These are phyloP conservation scores for Pyrrhopygopsis socrates DNA, from an alignment of 2,888 invertebrate genomes.

Conservation along the genomic window DNA sequence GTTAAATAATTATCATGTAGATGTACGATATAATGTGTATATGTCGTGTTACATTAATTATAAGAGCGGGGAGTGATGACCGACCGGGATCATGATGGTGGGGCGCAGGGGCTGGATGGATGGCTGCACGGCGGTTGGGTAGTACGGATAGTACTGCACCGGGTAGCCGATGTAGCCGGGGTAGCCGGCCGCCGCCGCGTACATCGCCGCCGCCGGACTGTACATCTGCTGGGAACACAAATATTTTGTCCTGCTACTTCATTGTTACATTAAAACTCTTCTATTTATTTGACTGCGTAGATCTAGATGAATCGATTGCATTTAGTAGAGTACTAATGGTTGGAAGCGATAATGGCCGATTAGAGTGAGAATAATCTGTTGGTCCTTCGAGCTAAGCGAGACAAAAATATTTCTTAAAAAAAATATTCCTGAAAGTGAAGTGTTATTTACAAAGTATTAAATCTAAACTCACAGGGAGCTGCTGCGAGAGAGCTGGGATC, in stretches of 20 bases:
- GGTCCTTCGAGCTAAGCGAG: not conserved
- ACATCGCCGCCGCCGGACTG: slow-evolving; percentile 97
- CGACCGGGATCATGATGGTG: slow-evolving; percentile 98
- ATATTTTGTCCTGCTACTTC: no score
- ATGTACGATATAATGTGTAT: no score
- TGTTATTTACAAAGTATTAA: no score
- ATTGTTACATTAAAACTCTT: no score
- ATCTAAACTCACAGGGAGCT: slow-evolving; percentile 93
- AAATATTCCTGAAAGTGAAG: not conserved
- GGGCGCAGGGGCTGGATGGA: slow-evolving; percentile 95
- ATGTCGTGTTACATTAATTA: no score
- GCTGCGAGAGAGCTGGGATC: slow-evolving; percentile 92
- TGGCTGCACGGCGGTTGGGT: slow-evolving; percentile 35
- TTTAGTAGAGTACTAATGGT: no score
- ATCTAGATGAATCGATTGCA: no score
- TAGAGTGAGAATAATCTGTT: no score
- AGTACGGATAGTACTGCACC: slow-evolving; percentile 96
- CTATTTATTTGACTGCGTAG: no score
- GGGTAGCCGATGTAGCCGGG: slow-evolving; percentile 98
- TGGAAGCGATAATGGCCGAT: no score
- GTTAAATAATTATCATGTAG: no score
- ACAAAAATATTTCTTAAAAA: not conserved
- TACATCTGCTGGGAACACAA: slow-evolving; percentile 96
- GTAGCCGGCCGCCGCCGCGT: slow-evolving; percentile 96
- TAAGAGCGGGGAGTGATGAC: no score